Percentiles rank a stretch among this genome's conserved stretches.
These are phyloP conservation scores for Coptotermes formosanus DNA, from an alignment of 1,140 invertebrate genomes.

Conservation along the genomic window DNA sequence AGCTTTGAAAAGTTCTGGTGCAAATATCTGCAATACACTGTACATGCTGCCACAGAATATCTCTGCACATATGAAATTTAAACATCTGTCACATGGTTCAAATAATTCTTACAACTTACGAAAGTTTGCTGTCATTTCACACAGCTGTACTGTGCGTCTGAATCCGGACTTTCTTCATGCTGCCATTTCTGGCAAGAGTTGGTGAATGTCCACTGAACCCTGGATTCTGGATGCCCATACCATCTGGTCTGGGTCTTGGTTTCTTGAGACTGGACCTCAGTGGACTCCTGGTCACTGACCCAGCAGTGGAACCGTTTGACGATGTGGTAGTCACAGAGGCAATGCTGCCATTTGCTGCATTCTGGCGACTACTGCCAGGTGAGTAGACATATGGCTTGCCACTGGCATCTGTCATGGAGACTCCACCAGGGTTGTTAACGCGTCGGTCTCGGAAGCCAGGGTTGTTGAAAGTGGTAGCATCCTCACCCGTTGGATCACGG, in stretches of 20 bases:
- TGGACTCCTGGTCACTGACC: constrained; percentile 66
- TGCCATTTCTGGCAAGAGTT: constrained; percentile 74
- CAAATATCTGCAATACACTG: not conserved
- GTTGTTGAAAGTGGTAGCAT: constrained; percentile 75
- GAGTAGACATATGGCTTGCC: constrained; percentile 66
- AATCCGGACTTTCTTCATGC: constrained; percentile 80
- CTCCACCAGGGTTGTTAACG: constrained; percentile 54
- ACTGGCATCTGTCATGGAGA: constrained; percentile 79
- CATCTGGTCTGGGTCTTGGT: constrained; percentile 59
- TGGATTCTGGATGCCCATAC: constrained; percentile 80
- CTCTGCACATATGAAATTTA: not conserved
- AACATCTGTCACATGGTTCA: not conserved
- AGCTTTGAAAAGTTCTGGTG: not conserved
- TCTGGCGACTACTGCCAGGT: constrained; percentile 42
- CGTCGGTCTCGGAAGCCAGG: constrained; percentile 72
- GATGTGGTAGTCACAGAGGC: constrained; percentile 71
- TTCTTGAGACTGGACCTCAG: constrained; percentile 80
- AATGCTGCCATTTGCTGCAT: constrained; percentile 71
- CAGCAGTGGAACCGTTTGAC: constrained; percentile 59
- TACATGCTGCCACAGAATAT: not conserved
- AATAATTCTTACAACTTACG: not conserved
- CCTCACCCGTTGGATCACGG: constrained; percentile 51
- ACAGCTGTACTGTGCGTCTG: constrained; percentile 86
- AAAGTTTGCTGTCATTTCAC: constrained; percentile 41
- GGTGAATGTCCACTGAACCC: constrained; percentile 78